Percentiles rank a stretch among this genome's conserved stretches.
These are phyloP conservation scores for Siphamia tubifer DNA, from an alignment of 2,113 vertebrate species.

Conservation along the genomic window DNA sequence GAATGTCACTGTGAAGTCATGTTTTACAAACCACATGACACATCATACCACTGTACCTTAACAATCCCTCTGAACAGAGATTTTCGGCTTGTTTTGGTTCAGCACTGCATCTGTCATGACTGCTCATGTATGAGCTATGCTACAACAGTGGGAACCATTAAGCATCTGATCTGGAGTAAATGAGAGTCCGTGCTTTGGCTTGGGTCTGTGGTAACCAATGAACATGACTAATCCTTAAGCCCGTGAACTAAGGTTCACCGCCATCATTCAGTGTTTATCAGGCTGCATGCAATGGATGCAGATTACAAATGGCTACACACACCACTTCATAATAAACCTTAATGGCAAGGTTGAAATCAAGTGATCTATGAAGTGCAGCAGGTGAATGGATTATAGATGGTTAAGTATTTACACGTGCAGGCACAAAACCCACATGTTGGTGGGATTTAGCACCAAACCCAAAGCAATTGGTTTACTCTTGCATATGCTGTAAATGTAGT, in stretches of 20 bases:
- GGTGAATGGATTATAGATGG: conserved; percentile 21
- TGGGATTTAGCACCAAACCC: not conserved
- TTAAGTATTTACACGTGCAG: conserved; percentile 3
- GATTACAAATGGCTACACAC: conserved; percentile 33
- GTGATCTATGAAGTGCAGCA: conserved; percentile 30
- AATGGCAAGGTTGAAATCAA: conserved; percentile 29
- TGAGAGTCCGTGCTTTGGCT: conserved; percentile 30
- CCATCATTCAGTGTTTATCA: conserved; percentile 51
- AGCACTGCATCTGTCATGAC: not conserved
- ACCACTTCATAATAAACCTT: conserved; percentile 33
- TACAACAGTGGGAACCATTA: conserved; percentile 28
- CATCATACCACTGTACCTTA: not conserved
- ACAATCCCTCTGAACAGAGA: not conserved
- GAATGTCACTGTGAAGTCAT: not conserved
- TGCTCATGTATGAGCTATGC: not conserved
- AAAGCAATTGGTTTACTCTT: not conserved
- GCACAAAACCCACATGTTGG: not conserved
- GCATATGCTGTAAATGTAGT: not conserved
- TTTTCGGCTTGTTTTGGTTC: not conserved
- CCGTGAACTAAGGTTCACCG: conserved; percentile 41
- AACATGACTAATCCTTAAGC: conserved; percentile 68
- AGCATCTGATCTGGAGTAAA: conserved; percentile 41
- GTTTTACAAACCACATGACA: not conserved
- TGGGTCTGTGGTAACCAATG: conserved; percentile 24
- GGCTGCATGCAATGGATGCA: conserved; percentile 1